Evolutionary conservation across 1,140 invertebrate species (phyloP), one percentile per base, ranked within the genome.

Genomic region (Sarcophaga bullata): DNA sequence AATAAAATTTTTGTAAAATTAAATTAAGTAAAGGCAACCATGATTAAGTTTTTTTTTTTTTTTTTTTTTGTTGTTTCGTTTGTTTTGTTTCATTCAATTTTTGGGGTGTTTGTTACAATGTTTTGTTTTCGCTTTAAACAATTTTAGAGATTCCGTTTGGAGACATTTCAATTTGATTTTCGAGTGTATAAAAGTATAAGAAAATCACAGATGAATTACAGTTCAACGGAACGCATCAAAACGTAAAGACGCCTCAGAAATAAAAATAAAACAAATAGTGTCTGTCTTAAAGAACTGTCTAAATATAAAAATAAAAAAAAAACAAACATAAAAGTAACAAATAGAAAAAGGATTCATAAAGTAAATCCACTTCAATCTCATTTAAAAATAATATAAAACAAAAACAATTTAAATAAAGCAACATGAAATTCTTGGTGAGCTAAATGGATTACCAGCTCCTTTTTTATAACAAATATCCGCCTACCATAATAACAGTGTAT

Each of bases 401-500:
- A 37, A 37, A 37, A 37, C 25, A 37, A 37, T 37, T 2, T 37
- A 37, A 37, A 37, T 37, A 37, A 37, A 15, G 6, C 47, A 49
- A 17, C 9, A 76, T 76, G 73, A 76, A 76, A 76, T 49, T 76
- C 47, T 76, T 76, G 73, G 73, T 76, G 47, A 76, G 73, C 11
- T 17, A 58, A 58, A n/a, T 37, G 25, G 25, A 37, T 37, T 37
- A 37, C 25, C 25, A 37, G 25, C 25, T 37, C 25, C 25, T 37
- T 37, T 37, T 37, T 37, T 37, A 37, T 37, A 37, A 37, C 4
- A 37, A 37, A 37, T 37, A 37, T 4, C 4, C 25, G 25, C 25
- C 1, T 37, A 37, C 15, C n/a, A 13, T 58, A 58, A 58, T 13
- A n/a, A 7, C n/a, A 58, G 54, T 58, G 54, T 58, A 58, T 37